These are phyloP conservation scores for Sympetrum striolatum DNA, from an alignment of 2,888 invertebrate genomes.

Conservation along the genomic window DNA sequence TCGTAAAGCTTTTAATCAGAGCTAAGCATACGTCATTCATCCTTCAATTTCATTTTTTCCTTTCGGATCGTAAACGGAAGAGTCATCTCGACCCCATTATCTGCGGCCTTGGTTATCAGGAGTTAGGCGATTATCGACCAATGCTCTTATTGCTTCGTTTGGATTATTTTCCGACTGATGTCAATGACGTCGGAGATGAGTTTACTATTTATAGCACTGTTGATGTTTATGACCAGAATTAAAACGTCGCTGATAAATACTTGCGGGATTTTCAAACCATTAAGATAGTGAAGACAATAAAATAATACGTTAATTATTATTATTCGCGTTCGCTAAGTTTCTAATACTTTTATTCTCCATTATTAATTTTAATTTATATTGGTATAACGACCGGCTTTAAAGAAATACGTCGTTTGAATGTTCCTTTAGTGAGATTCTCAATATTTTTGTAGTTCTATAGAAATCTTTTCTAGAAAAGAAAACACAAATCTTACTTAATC, in stretches of 20 bases:
- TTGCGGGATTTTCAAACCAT: no score
- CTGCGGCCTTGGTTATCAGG: background rate
- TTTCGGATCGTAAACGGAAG: background rate
- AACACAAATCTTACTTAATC: no score
- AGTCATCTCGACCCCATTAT: background rate
- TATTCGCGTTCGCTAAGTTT: no score
- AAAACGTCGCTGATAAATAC: background rate
- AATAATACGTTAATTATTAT: no score
- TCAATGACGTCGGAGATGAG: background rate
- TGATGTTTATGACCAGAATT: background rate
- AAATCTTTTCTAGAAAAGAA: no score
- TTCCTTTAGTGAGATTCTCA: no score
- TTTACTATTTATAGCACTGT: background rate
- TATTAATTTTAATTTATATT: no score
- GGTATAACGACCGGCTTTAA: no score
- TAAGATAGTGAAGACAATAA: no score
- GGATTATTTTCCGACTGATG: background rate
- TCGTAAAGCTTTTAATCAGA: background rate
- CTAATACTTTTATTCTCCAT: no score
- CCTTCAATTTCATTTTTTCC: background rate
- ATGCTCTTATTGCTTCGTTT: background rate
- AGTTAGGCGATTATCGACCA: background rate
- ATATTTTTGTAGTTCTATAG: no score
- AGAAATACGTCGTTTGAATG: no score
- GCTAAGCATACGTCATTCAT: background rate